Conservation (phyloP, 1,140 invertebrate genomes). For the Drosophila lini region DNA sequence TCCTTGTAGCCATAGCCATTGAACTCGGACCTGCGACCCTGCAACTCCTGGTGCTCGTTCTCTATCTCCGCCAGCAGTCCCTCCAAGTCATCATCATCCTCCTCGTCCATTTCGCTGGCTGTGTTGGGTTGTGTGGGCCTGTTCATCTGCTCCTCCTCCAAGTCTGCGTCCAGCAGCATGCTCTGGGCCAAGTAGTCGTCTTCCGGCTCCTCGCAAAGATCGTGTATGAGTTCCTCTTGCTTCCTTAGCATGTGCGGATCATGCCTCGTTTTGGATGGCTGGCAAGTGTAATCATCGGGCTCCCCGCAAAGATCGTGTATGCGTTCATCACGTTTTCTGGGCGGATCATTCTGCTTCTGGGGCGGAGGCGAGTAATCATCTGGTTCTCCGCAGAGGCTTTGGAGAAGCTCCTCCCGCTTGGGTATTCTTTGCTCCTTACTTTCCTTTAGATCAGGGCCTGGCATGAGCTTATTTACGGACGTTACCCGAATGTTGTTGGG, state of each 20-base stretch:
- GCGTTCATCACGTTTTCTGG: constrained; percentile 18
- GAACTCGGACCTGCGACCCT: constrained; percentile 68
- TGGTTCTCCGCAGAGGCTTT: background rate
- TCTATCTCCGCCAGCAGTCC: constrained; percentile 65
- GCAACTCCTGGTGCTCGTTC: constrained; percentile 55
- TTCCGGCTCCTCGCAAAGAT: constrained; percentile 39
- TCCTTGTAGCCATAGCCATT: constrained; percentile 53
- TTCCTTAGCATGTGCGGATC: constrained; percentile 27
- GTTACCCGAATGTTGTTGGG: background rate
- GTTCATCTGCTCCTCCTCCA: constrained; percentile 54
- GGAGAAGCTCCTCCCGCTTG: constrained; percentile 5
- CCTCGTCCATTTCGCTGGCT: background rate
- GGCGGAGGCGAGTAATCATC: constrained; percentile 5
- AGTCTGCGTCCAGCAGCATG: constrained; percentile 61
- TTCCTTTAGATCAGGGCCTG: background rate
- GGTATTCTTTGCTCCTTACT: background rate
- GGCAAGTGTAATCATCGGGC: constrained; percentile 1
- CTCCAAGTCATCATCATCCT: constrained; percentile 67
- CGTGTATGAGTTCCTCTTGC: constrained; percentile 44
- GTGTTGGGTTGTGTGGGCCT: constrained; percentile 19
- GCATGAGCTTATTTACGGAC: background rate
- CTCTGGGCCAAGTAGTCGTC: constrained; percentile 63
- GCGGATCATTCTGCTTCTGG: background rate
- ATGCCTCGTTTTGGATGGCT: background rate
- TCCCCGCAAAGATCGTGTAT: constrained; percentile 19